phyloP scores from a whole-genome alignment of 2,797 vertebrate genomes.

The Xenentodon cancila region DNA sequence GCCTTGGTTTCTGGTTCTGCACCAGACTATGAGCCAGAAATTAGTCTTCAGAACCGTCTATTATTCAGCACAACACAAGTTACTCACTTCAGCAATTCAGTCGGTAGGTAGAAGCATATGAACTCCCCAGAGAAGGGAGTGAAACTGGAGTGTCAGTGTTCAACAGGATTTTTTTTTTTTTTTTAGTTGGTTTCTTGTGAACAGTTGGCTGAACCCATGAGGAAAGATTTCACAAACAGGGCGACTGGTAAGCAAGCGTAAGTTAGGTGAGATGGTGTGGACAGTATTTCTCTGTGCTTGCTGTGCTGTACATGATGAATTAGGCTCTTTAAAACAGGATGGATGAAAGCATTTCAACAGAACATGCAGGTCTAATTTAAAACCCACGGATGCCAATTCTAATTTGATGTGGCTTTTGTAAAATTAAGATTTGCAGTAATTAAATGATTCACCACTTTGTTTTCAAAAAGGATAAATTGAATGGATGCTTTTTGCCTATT shows the following conservation, averaged over 20 bases:
- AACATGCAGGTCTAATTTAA: too few relatives aligned
- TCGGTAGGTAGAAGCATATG: slow-evolving; percentile 9
- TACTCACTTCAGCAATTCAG: not conserved
- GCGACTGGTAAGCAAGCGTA: slow-evolving; percentile 8
- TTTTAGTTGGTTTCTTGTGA: slow-evolving; percentile 3
- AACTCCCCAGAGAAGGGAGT: not conserved
- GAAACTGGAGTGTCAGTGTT: not conserved
- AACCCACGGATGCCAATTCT: too few relatives aligned
- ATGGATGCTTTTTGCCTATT: too few relatives aligned
- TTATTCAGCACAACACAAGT: not conserved
- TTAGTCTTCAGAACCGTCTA: not conserved
- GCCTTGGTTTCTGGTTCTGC: not conserved
- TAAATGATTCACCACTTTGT: too few relatives aligned
- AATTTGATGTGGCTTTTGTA: too few relatives aligned
- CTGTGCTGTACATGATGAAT: not conserved
- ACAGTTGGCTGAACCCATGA: slow-evolving; percentile 11
- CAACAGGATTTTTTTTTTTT: not conserved
- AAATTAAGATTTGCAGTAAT: too few relatives aligned
- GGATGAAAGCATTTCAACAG: too few relatives aligned
- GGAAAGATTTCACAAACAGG: slow-evolving; percentile 1
- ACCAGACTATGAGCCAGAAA: not conserved
- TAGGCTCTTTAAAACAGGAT: too few relatives aligned
- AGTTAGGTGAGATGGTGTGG: not conserved
- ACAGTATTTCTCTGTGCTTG: not conserved
- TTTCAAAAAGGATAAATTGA: too few relatives aligned